These are phyloP conservation scores for Oenanthe oenanthe DNA, from an alignment of 2,113 vertebrate species.

Conservation along the genomic window DNA sequence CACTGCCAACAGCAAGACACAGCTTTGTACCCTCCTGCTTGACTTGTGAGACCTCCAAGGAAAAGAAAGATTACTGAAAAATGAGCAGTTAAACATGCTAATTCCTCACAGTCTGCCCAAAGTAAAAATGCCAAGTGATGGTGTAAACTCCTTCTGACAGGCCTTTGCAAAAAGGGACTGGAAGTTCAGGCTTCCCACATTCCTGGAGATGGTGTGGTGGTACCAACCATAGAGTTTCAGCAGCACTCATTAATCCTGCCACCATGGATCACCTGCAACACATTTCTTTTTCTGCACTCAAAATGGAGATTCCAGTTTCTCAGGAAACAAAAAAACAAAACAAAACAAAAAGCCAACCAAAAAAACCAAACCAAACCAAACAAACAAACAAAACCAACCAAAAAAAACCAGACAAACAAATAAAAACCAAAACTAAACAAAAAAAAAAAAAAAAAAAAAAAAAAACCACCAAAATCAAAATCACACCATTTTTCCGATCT, in stretches of 20 bases:
- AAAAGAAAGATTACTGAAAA: not conserved
- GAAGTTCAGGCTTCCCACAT: not conserved
- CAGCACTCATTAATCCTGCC: not conserved
- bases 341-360: not conserved
- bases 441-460: too few species aligned
- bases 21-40: not conserved
- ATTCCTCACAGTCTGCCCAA: not conserved
- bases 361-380: too few species aligned
- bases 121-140: not conserved
- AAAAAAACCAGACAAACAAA: not conserved
- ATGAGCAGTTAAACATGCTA: not conserved
- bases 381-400: too few species aligned
- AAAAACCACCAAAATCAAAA: too few species aligned
- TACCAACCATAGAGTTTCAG: not conserved
- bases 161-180: not conserved
- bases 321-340: not conserved
- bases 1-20: not conserved
- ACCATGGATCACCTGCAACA: not conserved
- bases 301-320: not conserved
- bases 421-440: too few species aligned
- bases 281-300: not conserved
- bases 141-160: not conserved
- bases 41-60: not conserved
- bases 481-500: too few species aligned
- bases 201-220: fast-evolving